These are phyloP conservation scores for Rambutsinella grinnellia DNA, from an alignment of 2,888 invertebrate genomes.

Conservation along the genomic window DNA sequence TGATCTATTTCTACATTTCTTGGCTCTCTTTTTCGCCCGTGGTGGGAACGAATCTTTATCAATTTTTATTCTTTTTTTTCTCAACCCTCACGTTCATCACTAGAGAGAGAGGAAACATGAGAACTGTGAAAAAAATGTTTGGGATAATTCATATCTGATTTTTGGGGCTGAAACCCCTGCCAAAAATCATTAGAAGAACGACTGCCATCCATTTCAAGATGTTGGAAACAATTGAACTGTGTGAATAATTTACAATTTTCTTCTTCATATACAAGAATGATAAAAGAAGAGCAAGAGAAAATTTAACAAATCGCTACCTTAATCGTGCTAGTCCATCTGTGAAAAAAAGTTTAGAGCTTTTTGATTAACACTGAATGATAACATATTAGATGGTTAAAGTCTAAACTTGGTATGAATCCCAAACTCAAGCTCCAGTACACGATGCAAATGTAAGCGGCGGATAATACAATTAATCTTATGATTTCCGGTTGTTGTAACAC, in stretches of 20 bases:
- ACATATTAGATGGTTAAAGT: no score
- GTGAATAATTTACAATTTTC: constrained; percentile 7
- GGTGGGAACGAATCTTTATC: constrained; percentile 25
- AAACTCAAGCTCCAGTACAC: background rate
- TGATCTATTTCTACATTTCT: background rate
- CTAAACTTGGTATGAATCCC: no score
- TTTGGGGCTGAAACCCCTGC: background rate
- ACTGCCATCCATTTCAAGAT: background rate
- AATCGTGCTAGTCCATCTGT: background rate
- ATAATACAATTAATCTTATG: constrained; percentile 47
- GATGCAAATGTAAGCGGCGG: background rate
- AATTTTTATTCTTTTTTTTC: constrained; percentile 37
- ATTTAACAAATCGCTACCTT: background rate
- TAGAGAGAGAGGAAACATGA: constrained; percentile 14
- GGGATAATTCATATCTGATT: background rate
- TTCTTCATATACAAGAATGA: background rate
- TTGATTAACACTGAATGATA: background rate
- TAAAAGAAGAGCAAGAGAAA: background rate
- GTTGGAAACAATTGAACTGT: constrained; percentile 28
- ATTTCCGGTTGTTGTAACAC: constrained; percentile 40
- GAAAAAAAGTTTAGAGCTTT: background rate
- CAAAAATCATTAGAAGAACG: background rate
- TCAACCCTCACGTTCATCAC: background rate
- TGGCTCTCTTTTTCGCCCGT: background rate
- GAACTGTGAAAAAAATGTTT: constrained; percentile 32